phyloP scores from a whole-genome alignment of 2,888 invertebrate species.

The Myopa testacea region DNA sequence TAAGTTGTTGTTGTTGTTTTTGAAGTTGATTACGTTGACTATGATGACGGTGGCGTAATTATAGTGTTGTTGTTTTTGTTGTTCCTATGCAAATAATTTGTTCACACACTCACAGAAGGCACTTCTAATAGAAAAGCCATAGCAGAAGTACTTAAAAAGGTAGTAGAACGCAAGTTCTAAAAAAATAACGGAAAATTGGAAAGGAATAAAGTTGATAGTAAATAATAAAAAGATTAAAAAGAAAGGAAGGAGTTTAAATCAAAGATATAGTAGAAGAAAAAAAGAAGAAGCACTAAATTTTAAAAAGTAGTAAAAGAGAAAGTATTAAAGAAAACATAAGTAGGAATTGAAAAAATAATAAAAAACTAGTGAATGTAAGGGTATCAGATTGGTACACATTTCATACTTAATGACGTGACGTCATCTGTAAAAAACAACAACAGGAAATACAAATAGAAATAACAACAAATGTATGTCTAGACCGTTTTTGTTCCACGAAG shows the following conservation, averaged over 20 bases:
- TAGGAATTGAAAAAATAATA: too few species aligned
- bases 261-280: background rate
- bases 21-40: background rate
- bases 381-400: too few species aligned
- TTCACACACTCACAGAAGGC: background rate
- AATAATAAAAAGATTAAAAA: background rate
- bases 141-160: background rate
- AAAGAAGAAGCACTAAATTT: background rate
- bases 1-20: background rate
- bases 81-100: conserved; percentile 26
- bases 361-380: too few species aligned
- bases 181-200: background rate
- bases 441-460: too few species aligned
- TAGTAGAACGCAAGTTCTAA: background rate
- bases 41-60: background rate
- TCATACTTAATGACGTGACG: too few species aligned
- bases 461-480: too few species aligned
- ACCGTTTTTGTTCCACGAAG: too few species aligned
- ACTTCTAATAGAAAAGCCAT: background rate
- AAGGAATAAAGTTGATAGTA: background rate
- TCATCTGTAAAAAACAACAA: too few species aligned
- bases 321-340: too few species aligned
- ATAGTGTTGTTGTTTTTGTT: conserved; percentile 12
- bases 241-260: background rate
- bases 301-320: background rate